Evolutionary conservation across 2,113 vertebrate species (phyloP), one percentile per base, ranked within the genome.

Genomic region (Limanda limanda): DNA sequence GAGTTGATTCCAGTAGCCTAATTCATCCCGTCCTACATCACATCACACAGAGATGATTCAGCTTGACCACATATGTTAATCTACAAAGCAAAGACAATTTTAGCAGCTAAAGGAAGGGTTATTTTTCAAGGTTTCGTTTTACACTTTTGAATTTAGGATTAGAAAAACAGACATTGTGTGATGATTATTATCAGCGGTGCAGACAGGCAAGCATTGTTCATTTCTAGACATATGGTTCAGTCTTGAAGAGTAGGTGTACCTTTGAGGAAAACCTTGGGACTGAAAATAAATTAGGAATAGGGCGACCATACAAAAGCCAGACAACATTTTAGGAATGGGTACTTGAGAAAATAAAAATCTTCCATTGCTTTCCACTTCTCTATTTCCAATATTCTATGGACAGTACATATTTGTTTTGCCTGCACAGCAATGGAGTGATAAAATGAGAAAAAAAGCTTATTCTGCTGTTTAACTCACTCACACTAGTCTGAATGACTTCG

Each of bases 171-270:
- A 78, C 58, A 72, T 31, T 9, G 47, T 68, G 68, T 70, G 74
- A 68, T 75, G 40, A 70, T 76, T 74, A 74, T 61, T 64, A 74
- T 77, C 0, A 35, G 23, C 37, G 68, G 17, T 15, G 18, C 10
- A 9, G 82, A 64, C 37, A 71, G 37, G 48, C 47, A 6, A 37
- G 42, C 27, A 37, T 70, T 72, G 74, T 73, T 81, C 68, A 51
- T 68, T 77, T 59, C 45, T 24, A 74, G 74, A 85, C 74, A 80
- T 73, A 79, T 54, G 68, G 71, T 65, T 48, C 42, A 21, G 55
- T 51, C 71, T 77, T 59, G 35, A 72, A 59, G 61, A 64, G 79
- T 68, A 79, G 47, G 63, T 61, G 62, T 64, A 68, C 24, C 40
- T 76, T 68, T 27, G 67, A 78, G 56, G 42, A 67, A 68, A 62